Evolutionary conservation across 2,797 vertebrate genomes (phyloP).

Genomic region (Diceros bicornis): DNA sequence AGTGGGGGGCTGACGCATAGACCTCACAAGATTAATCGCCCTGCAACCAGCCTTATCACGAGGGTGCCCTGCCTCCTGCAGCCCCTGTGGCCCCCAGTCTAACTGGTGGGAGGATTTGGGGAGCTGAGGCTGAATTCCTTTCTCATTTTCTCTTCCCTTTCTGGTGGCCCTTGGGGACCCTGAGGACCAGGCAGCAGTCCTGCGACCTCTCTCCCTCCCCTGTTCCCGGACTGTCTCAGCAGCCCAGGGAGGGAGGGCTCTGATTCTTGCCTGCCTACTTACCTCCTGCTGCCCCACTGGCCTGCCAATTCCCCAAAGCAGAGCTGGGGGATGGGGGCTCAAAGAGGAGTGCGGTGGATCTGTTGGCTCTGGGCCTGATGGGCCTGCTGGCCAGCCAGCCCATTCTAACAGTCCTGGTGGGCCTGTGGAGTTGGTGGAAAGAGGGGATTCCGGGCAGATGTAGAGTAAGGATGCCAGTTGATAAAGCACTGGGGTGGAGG

Average conservation of each 20-base stretch:
- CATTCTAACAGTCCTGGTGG: background rate
- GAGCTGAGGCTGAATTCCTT: constrained; percentile 47
- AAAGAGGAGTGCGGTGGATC: background rate
- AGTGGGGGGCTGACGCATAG: constrained; percentile 82
- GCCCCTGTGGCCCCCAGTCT: background rate
- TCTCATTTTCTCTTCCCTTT: constrained; percentile 65
- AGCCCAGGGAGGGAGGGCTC: background rate
- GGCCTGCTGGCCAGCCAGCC: background rate
- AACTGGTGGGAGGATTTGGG: constrained; percentile 42
- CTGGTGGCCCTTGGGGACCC: constrained; percentile 13
- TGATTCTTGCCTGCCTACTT: background rate
- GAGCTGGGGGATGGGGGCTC: background rate
- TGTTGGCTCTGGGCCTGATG: background rate
- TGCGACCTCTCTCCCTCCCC: background rate
- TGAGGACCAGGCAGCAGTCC: constrained; percentile 21
- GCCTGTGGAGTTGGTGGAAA: background rate
- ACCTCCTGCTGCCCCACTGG: background rate
- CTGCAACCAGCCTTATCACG: constrained; percentile 86
- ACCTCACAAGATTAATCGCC: constrained; percentile 90
- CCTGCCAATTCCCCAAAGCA: background rate
- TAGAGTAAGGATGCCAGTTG: background rate
- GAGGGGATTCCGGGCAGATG: background rate
- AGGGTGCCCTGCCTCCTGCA: constrained; percentile 55
- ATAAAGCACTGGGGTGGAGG: background rate
- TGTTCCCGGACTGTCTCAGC: background rate